Evolutionary conservation across 2,797 vertebrate genomes (phyloP), one percentile per base, ranked within the genome.

Genomic region (Ambastaia sidthimunki): DNA sequence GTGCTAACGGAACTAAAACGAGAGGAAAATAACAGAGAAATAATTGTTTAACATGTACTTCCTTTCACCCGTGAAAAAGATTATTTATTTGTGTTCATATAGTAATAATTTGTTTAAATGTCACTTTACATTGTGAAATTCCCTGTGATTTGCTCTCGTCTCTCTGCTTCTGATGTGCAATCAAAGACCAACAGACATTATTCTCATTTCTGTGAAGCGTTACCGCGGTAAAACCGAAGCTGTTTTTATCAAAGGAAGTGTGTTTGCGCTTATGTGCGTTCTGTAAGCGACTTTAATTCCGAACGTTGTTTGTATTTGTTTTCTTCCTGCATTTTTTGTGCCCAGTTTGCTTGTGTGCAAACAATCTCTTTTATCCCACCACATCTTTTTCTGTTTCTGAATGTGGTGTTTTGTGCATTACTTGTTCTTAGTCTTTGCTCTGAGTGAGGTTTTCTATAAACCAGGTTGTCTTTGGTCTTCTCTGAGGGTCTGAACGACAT

Each of bases 241-340:
- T 65, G 62, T 65, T 65, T 60, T 11, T 37, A 65, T 65, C 62
- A 65, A 65, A 65, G 62, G 28, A 18, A 63, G 31, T 37, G 28
- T n/a, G 25, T 28, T 28, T 16, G 60, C 12, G 3, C 19, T 13
- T 59, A 4, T 13, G 4, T 59, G 57, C 6, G 18, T 34, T 34
- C 15, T 34, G 16, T 31, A 13, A 52, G 50, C 2, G 18, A n/a
- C 7, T 65, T 28, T n/a, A 18, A n/a, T 18, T 37, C 18, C 11
- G 19, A 19, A 19, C 18, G n/a, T 37, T 23, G 25, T 16, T 60
- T 28, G 7, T 63, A 31, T 34, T 63, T 15, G 16, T 18, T 62
- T 34, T 18, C 16, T 9, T 7, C 6, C n/a, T 31, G 0, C 9
- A 28, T 28, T 62, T 7, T 62, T 62, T 31, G 12, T 16, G 57